Percentiles rank a stretch among this genome's conserved stretches.
These are phyloP conservation scores for Schizopygopsis pylzovi DNA, from an alignment of 2,797 vertebrate species.

Conservation along the genomic window DNA sequence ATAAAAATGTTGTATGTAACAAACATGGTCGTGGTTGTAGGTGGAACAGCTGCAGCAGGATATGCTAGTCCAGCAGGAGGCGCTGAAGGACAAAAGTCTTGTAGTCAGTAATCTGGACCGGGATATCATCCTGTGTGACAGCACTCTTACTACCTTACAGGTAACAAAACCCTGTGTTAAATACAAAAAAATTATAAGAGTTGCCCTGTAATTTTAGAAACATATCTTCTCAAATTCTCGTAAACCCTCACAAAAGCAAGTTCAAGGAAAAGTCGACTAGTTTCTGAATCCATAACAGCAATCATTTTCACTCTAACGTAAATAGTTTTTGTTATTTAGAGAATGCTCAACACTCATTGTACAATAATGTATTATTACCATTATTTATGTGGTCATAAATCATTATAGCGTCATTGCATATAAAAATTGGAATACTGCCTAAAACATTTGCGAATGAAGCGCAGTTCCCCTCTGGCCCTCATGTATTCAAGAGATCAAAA, in stretches of 20 bases:
- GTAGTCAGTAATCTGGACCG: constrained; percentile 82
- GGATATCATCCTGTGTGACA: constrained; percentile 80
- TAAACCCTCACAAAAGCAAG: not conserved
- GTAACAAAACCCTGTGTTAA: constrained; percentile 66
- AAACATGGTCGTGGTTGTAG: constrained; percentile 66
- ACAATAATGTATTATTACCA: not conserved
- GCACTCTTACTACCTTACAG: constrained; percentile 79
- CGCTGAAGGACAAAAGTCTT: constrained; percentile 80
- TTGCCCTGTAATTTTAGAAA: too few species aligned
- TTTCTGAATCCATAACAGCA: not conserved
- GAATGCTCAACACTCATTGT: not conserved
- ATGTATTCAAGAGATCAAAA: not conserved
- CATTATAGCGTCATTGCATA: not conserved
- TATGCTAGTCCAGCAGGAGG: constrained; percentile 81
- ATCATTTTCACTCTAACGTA: not conserved
- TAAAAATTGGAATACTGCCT: too few species aligned
- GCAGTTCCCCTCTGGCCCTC: not conserved
- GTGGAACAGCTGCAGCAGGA: constrained; percentile 84
- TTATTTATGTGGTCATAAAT: not conserved
- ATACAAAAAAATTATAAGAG: not conserved
- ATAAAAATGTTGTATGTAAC: not conserved
- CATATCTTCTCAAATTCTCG: not conserved
- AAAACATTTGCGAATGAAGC: too few species aligned
- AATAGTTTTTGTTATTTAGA: not conserved
- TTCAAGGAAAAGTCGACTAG: not conserved